A percentile compares a stretch with the other conserved stretches of the same genome.
Conservation (phyloP, 2,113 vertebrate genomes). For the Trochalopteron elliotii region DNA sequence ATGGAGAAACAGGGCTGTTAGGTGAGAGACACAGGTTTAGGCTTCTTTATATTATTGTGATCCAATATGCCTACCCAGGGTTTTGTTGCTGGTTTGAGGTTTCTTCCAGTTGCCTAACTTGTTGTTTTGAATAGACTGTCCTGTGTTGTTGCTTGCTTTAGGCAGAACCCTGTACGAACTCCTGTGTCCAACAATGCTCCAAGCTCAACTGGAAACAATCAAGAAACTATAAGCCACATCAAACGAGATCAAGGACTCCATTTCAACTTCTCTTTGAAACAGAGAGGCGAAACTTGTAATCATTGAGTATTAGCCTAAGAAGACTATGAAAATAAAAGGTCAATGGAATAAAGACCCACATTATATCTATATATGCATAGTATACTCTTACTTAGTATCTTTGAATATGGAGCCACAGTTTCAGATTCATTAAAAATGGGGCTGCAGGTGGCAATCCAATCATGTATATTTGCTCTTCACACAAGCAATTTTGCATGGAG, state of each 20-base stretch:
- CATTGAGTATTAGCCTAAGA: not conserved
- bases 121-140: not conserved
- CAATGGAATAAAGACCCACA: not conserved
- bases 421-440: not conserved
- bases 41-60: not conserved
- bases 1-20: not conserved
- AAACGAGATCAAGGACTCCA: not conserved
- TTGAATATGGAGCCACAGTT: not conserved
- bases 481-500: not conserved
- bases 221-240: not conserved
- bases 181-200: not conserved
- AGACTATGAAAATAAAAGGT: not conserved
- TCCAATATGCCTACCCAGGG: not conserved
- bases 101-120: not conserved
- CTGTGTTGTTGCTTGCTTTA: not conserved
- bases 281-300: not conserved
- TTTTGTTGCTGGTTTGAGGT: not conserved
- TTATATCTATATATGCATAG: not conserved
- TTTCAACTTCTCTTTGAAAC: not conserved
- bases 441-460: not conserved
- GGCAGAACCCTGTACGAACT: fast-evolving
- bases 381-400: not conserved
- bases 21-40: not conserved
- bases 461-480: not conserved
- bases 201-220: not conserved